Percentiles rank a stretch among this genome's conserved stretches.
Evolutionary conservation across 2,888 invertebrate species (phyloP).

Genomic region (Cheilosia vulpina): DNA sequence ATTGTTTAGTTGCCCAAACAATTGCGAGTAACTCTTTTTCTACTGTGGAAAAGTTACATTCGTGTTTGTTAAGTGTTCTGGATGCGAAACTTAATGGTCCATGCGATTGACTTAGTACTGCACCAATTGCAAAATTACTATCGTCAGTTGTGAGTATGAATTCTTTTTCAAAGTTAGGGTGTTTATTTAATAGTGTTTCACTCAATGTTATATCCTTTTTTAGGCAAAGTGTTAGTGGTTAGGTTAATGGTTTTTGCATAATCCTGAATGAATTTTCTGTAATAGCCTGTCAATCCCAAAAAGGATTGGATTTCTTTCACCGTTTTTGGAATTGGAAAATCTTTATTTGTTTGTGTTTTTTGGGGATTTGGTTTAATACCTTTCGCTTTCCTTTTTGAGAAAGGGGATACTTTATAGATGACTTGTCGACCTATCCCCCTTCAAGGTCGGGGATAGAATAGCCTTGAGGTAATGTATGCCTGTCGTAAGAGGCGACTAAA

Average conservation of each 20-base stretch:
- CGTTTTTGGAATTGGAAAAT: conserved; percentile 64
- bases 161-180: conserved; percentile 71
- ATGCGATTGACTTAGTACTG: conserved; percentile 46
- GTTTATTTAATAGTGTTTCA: conserved; percentile 6
- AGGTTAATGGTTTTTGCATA: conserved; percentile 49
- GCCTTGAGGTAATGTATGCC: too few relatives aligned
- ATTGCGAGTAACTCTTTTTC: conserved; percentile 18
- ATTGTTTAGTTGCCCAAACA: too few relatives aligned
- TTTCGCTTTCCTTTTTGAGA: too few relatives aligned
- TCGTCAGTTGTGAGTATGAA: conserved; percentile 68
- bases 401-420: too few relatives aligned
- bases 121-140: conserved; percentile 61
- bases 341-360: conserved; percentile 58
- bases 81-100: not conserved
- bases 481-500: too few relatives aligned
- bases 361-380: conserved; percentile 60
- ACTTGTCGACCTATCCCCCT: too few relatives aligned
- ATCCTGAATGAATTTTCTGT: conserved; percentile 29
- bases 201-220: not conserved
- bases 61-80: conserved; percentile 7
- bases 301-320: too few relatives aligned
- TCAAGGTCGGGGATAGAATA: too few relatives aligned
- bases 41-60: conserved; percentile 27
- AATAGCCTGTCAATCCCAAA: too few relatives aligned
- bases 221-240: conserved; percentile 31